phyloP scores from a whole-genome alignment of 1,140 invertebrate genomes.

The Elymnias hypermnestra region DNA sequence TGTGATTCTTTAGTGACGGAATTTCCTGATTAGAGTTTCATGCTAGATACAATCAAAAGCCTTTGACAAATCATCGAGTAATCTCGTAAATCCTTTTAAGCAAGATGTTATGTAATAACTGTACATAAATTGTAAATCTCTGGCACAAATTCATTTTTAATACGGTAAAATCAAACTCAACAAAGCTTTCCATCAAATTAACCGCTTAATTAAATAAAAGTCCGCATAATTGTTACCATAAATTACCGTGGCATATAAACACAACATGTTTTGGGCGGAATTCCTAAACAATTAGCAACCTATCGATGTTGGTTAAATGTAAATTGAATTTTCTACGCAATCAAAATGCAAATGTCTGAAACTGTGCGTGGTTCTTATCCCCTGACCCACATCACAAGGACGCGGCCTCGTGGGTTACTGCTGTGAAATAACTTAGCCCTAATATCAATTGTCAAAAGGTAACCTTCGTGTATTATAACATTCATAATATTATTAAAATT shows the following conservation, averaged over 20 bases:
- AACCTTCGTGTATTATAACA: no score
- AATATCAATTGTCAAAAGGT: not conserved
- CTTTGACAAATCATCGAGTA: no score
- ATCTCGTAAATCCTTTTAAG: no score
- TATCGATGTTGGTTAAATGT: slow-evolving; percentile 26
- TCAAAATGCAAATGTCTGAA: slow-evolving; percentile 65
- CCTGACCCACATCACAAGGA: slow-evolving; percentile 66
- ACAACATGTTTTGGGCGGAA: slow-evolving; percentile 32
- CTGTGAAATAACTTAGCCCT: not conserved
- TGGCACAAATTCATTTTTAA: no score
- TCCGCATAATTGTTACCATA: slow-evolving; percentile 28
- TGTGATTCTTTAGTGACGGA: no score
- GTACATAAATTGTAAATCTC: no score
- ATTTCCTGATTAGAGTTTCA: no score
- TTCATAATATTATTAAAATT: no score
- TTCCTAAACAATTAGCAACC: slow-evolving; percentile 52
- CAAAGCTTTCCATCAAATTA: slow-evolving; percentile 2
- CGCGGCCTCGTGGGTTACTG: slow-evolving; percentile 31
- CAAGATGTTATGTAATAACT: no score
- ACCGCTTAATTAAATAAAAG: slow-evolving; percentile 15
- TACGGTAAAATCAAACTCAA: not conserved
- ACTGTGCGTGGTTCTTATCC: slow-evolving; percentile 67
- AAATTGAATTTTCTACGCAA: slow-evolving; percentile 46
- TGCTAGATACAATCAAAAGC: no score
- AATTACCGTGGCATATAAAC: slow-evolving; percentile 41